Evolutionary conservation across 2,797 vertebrate species (phyloP), one percentile per base, ranked within the genome.

Genomic region (Protonibea diacanthus): DNA sequence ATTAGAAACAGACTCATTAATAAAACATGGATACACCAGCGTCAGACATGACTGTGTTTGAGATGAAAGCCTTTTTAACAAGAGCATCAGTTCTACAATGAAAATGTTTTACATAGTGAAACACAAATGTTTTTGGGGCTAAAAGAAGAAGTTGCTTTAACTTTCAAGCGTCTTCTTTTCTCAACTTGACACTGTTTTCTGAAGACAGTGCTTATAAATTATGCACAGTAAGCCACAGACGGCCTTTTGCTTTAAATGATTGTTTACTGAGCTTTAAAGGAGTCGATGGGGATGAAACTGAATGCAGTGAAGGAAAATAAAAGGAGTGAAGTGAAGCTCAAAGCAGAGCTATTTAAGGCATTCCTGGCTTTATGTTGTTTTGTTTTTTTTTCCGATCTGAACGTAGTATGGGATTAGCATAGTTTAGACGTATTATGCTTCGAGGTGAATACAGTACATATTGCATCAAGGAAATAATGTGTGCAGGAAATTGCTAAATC

Each of bases 331-430:
- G 74, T 53, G 42, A 78, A 74, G 69, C 52, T 78, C 55, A 68
- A 53, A 81, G 64, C 23, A 10, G 27, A 67, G 44, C 27, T 56
- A 78, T 78, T 74, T 67, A 23, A 62, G 17, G 33, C 45, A 27
- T 52, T 71, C 45, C 6, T 11, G 14, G 21, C 66, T 67, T 18
- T 59, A 0, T 47, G 33, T 38, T 38, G 7, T 4, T 14, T 74
- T 12, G 25, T 33, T 44, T 64, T 48, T 44, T 12, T 61, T 42
- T 42, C 58, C 38, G 38, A 14, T 78, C 40, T 45, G 15, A 76
- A 76, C 7, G 47, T 67, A 58, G 63, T 47, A 51, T 65, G n/a
- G 74, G 73, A 86, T 89, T 86, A 84, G 56, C 81, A 78, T 72
- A 80, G 79, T 84, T 84, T 58, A 76, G 48, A 70, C 15, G 5